phyloP scores from a whole-genome alignment of 2,113 vertebrate species.

The Pteropus alecto region DNA sequence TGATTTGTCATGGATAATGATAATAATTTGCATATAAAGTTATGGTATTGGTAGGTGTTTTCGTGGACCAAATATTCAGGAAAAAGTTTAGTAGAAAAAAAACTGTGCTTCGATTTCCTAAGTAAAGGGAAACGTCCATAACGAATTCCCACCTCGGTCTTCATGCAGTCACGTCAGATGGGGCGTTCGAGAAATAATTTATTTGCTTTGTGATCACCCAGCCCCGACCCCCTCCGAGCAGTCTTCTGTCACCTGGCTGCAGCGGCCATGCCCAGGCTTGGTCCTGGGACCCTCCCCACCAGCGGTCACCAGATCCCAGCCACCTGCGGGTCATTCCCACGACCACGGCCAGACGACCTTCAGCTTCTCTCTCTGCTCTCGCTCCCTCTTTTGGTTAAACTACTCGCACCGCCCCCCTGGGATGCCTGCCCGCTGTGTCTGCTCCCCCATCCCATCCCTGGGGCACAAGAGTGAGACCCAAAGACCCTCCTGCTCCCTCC shows the following conservation, averaged over 20 bases:
- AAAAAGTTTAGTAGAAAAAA: not conserved
- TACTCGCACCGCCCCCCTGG: not conserved
- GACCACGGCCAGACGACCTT: fast-evolving
- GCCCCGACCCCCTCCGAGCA: fast-evolving
- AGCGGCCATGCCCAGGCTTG: fast-evolving
- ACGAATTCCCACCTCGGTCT: not conserved
- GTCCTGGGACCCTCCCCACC: not conserved
- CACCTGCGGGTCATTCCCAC: not conserved
- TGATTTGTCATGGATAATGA: not conserved
- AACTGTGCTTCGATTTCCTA: not conserved
- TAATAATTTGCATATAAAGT: not conserved
- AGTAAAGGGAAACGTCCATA: fast-evolving
- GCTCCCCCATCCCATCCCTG: fast-evolving
- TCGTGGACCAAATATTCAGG: not conserved
- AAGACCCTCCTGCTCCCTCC: not conserved
- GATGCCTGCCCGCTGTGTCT: no score
- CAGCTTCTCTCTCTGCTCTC: not conserved
- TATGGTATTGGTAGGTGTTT: not conserved
- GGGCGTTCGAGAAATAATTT: fast-evolving
- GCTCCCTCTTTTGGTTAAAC: no score
- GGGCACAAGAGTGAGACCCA: not conserved
- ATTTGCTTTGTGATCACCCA: not conserved
- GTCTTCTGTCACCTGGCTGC: not conserved
- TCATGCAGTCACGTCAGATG: fast-evolving
- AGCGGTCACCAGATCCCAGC: fast-evolving